These are phyloP conservation scores for Uloborus plumipes DNA, from an alignment of 2,888 invertebrate species.

Conservation along the genomic window DNA sequence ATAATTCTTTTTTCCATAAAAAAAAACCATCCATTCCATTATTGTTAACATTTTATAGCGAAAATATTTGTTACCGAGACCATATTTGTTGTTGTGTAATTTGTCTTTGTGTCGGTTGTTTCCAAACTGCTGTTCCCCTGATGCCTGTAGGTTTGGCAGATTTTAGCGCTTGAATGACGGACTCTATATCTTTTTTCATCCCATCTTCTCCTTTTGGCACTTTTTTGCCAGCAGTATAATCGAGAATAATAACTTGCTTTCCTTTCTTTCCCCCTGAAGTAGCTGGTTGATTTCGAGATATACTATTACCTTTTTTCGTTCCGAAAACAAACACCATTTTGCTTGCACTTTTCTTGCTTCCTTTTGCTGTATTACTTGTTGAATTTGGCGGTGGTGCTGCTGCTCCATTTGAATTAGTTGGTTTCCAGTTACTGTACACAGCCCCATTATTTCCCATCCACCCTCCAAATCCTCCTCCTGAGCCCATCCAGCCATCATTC, in stretches of 20 bases:
- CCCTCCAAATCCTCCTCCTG: constrained; percentile 49
- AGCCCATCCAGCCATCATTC: constrained; percentile 61
- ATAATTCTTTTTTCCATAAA: no score
- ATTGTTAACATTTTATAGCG: no score
- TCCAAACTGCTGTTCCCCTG: constrained; percentile 17
- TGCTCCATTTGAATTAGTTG: constrained; percentile 27
- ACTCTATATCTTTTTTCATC: constrained; percentile 55
- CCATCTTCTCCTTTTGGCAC: constrained; percentile 36
- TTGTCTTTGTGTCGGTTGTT: constrained; percentile 11
- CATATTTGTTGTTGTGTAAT: constrained; percentile 7
- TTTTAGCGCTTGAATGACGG: constrained; percentile 50
- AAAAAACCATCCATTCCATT: no score
- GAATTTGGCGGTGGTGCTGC: constrained; percentile 13
- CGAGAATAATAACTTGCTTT: constrained; percentile 54
- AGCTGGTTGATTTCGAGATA: constrained; percentile 2
- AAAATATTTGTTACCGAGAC: no score
- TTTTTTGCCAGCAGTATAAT: constrained; percentile 42
- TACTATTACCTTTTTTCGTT: constrained; percentile 16
- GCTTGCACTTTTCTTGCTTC: constrained; percentile 28
- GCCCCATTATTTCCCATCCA: constrained; percentile 41
- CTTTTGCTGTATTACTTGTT: constrained; percentile 4
- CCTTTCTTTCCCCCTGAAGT: constrained; percentile 15
- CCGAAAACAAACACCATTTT: constrained; percentile 53
- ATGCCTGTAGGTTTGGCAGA: constrained; percentile 34
- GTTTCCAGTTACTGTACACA: constrained; percentile 48